phyloP scores from a whole-genome alignment of 2,113 vertebrate genomes.

The Perognathus longimembris region DNA sequence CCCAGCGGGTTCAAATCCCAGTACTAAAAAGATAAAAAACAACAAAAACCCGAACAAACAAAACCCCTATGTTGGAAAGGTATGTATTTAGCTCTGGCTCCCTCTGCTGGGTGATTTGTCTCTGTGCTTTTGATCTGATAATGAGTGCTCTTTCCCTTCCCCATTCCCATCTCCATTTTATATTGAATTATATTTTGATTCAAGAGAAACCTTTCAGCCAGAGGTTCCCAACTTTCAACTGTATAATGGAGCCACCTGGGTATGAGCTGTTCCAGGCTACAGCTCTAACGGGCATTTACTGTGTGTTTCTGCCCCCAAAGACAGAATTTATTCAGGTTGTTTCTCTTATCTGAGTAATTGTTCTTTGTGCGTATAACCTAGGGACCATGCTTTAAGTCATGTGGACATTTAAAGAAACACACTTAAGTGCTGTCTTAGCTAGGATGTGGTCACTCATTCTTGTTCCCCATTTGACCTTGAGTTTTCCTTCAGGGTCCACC shows the following conservation, averaged over 20 bases:
- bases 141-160: neutral
- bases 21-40: no score
- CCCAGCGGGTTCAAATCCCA: no score
- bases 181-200: neutral
- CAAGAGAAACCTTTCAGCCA: neutral
- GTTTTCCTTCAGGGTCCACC: neutral
- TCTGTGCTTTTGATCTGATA: neutral
- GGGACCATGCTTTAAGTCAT: neutral
- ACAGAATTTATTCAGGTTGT: neutral
- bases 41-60: no score
- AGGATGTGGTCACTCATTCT: neutral
- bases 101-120: slow-evolving; percentile 66
- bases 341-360: neutral
- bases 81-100: slow-evolving; percentile 17
- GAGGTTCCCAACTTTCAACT: neutral
- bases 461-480: neutral
- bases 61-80: neutral
- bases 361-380: neutral
- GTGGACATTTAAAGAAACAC: neutral
- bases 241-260: neutral
- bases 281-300: neutral
- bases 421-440: neutral
- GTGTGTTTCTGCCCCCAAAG: neutral
- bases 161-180: neutral
- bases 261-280: neutral